Conservation (phyloP, 2,888 invertebrate species). For the Bombyx huttoni region DNA sequence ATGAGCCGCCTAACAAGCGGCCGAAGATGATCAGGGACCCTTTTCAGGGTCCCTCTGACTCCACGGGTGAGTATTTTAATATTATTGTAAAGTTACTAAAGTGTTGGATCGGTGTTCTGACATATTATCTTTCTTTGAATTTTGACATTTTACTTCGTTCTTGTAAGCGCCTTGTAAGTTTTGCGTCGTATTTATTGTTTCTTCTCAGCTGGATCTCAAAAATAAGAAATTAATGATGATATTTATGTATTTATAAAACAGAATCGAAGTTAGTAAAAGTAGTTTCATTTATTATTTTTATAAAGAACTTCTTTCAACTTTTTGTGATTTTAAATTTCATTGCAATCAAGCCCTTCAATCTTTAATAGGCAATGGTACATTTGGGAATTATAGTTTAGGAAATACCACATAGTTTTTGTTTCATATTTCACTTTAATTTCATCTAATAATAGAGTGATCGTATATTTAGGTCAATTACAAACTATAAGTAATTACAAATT, state of each 20-base stretch:
- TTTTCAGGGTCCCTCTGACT: constrained; percentile 85
- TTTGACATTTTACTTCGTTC: constrained; percentile 62
- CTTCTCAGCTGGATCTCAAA: constrained; percentile 17
- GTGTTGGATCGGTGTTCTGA: constrained; percentile 50
- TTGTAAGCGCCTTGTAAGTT: constrained; percentile 63
- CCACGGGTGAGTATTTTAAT: constrained; percentile 78
- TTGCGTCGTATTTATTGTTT: constrained; percentile 64
- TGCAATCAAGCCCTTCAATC: not conserved
- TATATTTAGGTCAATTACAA: no score
- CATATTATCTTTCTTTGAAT: constrained; percentile 57
- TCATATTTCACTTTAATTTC: no score
- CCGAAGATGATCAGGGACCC: constrained; percentile 90
- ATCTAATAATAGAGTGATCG: no score
- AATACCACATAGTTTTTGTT: no score
- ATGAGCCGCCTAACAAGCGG: constrained; percentile 97
- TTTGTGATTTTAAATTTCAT: not conserved
- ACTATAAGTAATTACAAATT: no score
- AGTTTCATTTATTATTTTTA: constrained; percentile 16
- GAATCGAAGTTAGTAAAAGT: constrained; percentile 9
- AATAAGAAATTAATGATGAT: constrained; percentile 8
- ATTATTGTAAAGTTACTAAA: constrained; percentile 44
- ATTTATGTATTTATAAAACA: constrained; percentile 6
- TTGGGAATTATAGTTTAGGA: no score
- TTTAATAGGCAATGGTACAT: no score
- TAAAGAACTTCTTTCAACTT: constrained; percentile 7